Conservation (phyloP, 2,888 invertebrate species). For the Phymatocera aterrima region DNA sequence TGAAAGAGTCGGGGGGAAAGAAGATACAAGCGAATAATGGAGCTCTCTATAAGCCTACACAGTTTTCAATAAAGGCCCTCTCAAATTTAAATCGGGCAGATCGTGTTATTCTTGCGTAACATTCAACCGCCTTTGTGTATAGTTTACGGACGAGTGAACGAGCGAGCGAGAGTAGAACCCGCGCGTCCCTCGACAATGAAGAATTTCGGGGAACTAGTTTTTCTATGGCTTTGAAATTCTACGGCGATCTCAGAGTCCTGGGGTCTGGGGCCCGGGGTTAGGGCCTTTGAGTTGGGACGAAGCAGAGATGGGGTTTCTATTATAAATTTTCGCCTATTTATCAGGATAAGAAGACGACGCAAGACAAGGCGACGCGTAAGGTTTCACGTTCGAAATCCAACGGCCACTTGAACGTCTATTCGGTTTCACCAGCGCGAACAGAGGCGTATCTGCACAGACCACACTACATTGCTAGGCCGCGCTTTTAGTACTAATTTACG, state of each 20-base stretch:
- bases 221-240: conserved; percentile 37
- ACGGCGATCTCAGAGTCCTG: not conserved
- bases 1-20: conserved; percentile 29
- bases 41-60: conserved; percentile 22
- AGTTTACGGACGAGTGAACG: conserved; percentile 64
- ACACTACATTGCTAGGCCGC: conserved; percentile 35
- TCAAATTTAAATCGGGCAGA: conserved; percentile 48
- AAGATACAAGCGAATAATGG: conserved; percentile 36
- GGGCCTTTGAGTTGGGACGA: conserved; percentile 3
- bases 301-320: conserved; percentile 37
- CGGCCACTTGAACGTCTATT: conserved; percentile 37
- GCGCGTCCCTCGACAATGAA: conserved; percentile 53
- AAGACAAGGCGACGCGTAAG: conserved; percentile 1
- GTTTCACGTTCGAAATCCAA: conserved; percentile 27
- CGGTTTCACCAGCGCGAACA: conserved; percentile 20
- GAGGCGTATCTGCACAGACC: conserved; percentile 5
- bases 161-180: conserved; percentile 53
- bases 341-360: conserved; percentile 14
- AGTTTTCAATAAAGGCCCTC: conserved; percentile 43
- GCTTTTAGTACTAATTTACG: conserved; percentile 21
- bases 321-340: conserved; percentile 43
- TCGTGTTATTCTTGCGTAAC: conserved; percentile 53
- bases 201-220: conserved; percentile 52
- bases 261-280: not conserved
- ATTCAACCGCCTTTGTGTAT: conserved; percentile 62